Percentiles rank a stretch among this genome's conserved stretches.
Evolutionary conservation across 2,797 vertebrate genomes (phyloP).

Genomic region (Melopsittacus undulatus): DNA sequence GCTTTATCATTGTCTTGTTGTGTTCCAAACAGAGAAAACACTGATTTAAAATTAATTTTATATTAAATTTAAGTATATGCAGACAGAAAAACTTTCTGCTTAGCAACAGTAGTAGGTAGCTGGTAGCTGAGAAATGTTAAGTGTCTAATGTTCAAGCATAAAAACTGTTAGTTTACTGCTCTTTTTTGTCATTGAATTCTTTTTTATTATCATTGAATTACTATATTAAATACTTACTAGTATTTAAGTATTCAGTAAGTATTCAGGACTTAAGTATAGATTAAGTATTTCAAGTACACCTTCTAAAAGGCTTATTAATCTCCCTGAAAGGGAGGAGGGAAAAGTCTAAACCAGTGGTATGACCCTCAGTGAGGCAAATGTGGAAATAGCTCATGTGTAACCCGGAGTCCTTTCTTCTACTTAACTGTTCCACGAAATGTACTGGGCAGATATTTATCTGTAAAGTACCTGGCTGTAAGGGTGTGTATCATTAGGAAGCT

Average conservation of each 20-base stretch:
- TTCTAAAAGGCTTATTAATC: background rate
- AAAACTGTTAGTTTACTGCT: background rate
- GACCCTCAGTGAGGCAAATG: background rate
- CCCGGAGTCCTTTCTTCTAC: background rate
- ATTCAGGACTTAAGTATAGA: background rate
- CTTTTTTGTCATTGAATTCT: background rate
- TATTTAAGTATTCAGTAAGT: background rate
- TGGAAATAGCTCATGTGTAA: background rate
- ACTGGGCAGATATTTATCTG: background rate
- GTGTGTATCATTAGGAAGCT: background rate
- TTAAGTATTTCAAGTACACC: background rate
- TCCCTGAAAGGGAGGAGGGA: background rate
- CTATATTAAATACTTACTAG: background rate
- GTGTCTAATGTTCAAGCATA: background rate
- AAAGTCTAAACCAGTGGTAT: background rate
- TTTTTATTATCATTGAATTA: background rate
- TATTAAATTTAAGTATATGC: background rate
- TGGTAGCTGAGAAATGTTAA: background rate
- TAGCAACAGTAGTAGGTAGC: background rate
- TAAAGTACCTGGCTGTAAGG: background rate
- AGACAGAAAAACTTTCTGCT: background rate
- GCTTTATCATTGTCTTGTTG: constrained; percentile 12
- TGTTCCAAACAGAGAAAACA: background rate
- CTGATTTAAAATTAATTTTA: background rate
- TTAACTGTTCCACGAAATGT: background rate